Percentiles rank a stretch among this genome's conserved stretches.
Evolutionary conservation across 2,113 vertebrate genomes (phyloP).

Genomic region (Rhodinocichla rosea): DNA sequence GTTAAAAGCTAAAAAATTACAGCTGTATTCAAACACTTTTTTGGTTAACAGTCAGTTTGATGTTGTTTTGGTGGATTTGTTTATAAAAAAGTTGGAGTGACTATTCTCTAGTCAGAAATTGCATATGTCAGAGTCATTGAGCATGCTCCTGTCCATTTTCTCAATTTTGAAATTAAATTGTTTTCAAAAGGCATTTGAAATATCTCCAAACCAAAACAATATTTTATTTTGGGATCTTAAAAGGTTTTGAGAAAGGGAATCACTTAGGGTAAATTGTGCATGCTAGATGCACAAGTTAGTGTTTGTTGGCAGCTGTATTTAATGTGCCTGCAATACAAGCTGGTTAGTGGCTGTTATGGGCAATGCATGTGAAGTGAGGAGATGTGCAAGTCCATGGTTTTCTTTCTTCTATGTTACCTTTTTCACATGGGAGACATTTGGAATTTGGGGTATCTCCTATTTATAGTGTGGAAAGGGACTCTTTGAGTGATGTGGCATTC

Average conservation of each 20-base stretch:
- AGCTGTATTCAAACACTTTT: not conserved
- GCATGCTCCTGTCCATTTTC: not conserved
- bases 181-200: not conserved
- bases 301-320: not conserved
- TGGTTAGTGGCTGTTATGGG: not conserved
- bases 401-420: not conserved
- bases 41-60: not conserved
- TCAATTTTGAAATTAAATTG: not conserved
- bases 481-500: not conserved
- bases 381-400: not conserved
- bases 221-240: not conserved
- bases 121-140: not conserved
- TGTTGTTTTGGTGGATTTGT: not conserved
- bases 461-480: not conserved
- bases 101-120: not conserved
- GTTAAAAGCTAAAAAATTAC: not conserved
- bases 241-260: not conserved
- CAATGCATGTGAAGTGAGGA: not conserved
- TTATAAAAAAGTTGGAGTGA: not conserved
- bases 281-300: not conserved
- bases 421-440: not conserved
- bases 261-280: not conserved
- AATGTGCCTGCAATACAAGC: not conserved
- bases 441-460: not conserved
- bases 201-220: not conserved